Percentiles rank a stretch among this genome's conserved stretches.
Evolutionary conservation across 2,113 vertebrate species (phyloP).

Genomic region (Microcebus tavaratra): DNA sequence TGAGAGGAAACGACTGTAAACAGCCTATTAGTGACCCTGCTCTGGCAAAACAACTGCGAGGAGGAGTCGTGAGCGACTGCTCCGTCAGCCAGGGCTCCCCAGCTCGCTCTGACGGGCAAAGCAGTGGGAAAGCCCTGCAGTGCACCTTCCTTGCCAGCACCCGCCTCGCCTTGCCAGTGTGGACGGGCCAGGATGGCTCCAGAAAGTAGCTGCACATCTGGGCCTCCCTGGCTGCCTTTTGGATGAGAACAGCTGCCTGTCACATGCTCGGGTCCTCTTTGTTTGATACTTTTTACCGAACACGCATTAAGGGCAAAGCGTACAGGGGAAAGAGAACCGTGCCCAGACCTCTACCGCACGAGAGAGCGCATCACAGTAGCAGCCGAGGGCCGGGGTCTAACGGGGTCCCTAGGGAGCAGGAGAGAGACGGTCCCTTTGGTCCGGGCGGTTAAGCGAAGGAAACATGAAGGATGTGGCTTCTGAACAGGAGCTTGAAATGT

Average conservation of each 20-base stretch:
- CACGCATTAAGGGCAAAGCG: not conserved
- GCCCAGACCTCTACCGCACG: not conserved
- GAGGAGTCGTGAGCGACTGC: conserved; percentile 51
- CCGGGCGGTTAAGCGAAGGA: not conserved
- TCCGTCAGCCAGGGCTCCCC: conserved; percentile 23
- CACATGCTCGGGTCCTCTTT: not conserved
- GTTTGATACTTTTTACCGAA: not conserved
- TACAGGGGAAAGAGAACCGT: not conserved
- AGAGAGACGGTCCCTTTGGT: not conserved
- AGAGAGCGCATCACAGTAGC: not conserved
- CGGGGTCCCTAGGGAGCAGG: not conserved
- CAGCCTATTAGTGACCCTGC: conserved; percentile 69
- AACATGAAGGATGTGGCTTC: accelerated
- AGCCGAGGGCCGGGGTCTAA: too few species aligned
- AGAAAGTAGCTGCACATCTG: accelerated
- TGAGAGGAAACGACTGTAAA: conserved; percentile 72
- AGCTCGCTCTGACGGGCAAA: not conserved
- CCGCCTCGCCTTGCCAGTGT: not conserved
- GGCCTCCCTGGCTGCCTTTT: accelerated
- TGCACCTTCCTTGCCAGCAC: not conserved
- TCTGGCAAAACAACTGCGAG: not conserved
- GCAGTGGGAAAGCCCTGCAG: not conserved
- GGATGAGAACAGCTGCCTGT: not conserved
- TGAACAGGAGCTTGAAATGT: not conserved
- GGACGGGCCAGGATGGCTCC: not conserved